phyloP scores from a whole-genome alignment of 2,797 vertebrate species.

The Pseudochirops cupreus region DNA sequence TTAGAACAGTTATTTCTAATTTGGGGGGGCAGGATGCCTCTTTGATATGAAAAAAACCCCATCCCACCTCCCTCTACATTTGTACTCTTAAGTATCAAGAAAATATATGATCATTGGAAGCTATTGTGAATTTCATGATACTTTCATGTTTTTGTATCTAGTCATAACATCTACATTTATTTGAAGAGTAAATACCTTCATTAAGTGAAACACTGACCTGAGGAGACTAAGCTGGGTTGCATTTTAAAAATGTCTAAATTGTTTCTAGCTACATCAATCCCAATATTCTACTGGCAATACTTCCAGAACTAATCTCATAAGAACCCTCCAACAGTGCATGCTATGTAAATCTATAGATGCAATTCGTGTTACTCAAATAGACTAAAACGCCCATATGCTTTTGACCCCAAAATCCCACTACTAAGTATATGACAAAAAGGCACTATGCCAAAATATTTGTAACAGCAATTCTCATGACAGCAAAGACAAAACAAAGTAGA shows the following conservation, averaged over 20 bases:
- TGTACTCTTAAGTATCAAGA: no score
- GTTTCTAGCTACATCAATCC: background rate
- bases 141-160: background rate
- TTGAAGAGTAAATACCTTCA: background rate
- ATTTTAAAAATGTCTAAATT: background rate
- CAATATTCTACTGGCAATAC: background rate
- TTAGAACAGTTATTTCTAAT: background rate
- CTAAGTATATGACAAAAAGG: background rate
- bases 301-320: background rate
- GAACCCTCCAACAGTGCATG: background rate
- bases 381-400: background rate
- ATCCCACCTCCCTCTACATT: background rate
- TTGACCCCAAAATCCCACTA: background rate
- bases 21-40: background rate
- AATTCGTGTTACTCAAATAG: constrained; percentile 16
- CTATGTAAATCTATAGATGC: background rate
- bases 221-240: background rate
- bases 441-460: background rate
- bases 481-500: background rate
- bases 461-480: constrained; percentile 13
- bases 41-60: background rate
- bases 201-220: background rate
- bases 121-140: background rate
- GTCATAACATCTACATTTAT: background rate
- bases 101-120: no score